Evolutionary conservation across 2,888 invertebrate species (phyloP), one percentile per base, ranked within the genome.

Genomic region (Caenorhabditis sp.): DNA sequence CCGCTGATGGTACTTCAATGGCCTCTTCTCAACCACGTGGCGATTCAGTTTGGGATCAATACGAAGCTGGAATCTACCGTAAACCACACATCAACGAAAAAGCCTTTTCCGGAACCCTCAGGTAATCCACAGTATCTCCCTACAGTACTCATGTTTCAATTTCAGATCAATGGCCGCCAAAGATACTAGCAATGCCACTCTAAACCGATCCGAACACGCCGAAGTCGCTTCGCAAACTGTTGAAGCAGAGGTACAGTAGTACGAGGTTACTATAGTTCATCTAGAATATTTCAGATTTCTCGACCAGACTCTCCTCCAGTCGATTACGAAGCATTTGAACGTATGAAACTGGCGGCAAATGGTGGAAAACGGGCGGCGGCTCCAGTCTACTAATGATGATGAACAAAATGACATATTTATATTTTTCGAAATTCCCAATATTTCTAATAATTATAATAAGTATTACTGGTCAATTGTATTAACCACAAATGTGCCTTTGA

Each of bases 61-160:
- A 85, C 73, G 87, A 88, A 65, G 78, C 83, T 1, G 83, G 85
- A n/a, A 83, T 87, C 62, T 85, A 86, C 70, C 70, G 83, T n/a
- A 82, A 80, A 38, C 80, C 84, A 14, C 82, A 84, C 60, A 68
- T 83, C 17, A 84, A 83, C 67, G 83, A 84, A 63, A 82, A 80
- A 43, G 82, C 84, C 1, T 84, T 84, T 65, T 73, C 76, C 8
- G 81, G 80, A 25, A 82, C 84, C 4, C 56, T 84, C 25, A 70
- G 78, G 76, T 78, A n/a, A n/a, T n/a, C n/a, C n/a, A n/a, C n/a
- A n/a, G n/a, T n/a, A n/a, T n/a, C n/a, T n/a, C n/a, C n/a, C n/a
- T n/a, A 27, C 31, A 31, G 31, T 31, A 31, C 31, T 31, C 31
- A 7, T 5, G 4, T 27, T 17, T 36, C n/a, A 3, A 5, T 72